Conservation (phyloP, 2,797 vertebrate species). For the Syngnathus acus region DNA sequence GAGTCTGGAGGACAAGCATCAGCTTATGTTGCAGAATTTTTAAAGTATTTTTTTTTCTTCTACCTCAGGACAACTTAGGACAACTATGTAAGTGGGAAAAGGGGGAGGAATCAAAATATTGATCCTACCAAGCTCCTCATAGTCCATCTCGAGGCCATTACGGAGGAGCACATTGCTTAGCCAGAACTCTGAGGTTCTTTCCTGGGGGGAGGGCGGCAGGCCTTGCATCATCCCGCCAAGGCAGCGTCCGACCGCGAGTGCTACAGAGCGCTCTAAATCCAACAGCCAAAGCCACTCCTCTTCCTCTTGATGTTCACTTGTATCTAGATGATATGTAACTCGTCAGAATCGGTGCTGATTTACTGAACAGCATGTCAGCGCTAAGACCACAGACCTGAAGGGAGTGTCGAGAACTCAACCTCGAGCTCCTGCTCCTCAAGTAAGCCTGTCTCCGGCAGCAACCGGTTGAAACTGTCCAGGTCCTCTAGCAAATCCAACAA, state of each 20-base stretch:
- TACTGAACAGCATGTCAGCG: neutral
- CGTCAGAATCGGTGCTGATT: neutral
- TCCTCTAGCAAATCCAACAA: slow-evolving; percentile 70
- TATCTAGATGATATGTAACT: neutral
- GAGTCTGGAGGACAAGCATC: slow-evolving; percentile 44
- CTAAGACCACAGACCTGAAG: slow-evolving; percentile 41
- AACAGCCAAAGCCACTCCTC: slow-evolving; percentile 73
- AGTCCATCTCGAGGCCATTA: slow-evolving; percentile 76
- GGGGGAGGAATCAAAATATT: neutral
- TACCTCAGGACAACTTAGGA: too few species aligned
- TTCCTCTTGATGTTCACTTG: slow-evolving; percentile 36
- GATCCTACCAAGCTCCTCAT: slow-evolving; percentile 70
- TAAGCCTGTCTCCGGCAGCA: slow-evolving; percentile 65
- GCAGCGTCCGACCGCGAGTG: slow-evolving; percentile 71
- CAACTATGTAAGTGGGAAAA: neutral
- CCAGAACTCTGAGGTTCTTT: slow-evolving; percentile 71
- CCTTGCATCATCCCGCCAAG: slow-evolving; percentile 77
- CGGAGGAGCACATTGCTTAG: slow-evolving; percentile 72
- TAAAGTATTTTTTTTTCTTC: too few species aligned
- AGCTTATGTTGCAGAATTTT: too few species aligned
- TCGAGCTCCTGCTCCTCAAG: slow-evolving; percentile 69
- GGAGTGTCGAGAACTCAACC: slow-evolving; percentile 45
- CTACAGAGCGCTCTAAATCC: slow-evolving; percentile 74
- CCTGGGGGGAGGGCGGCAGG: slow-evolving; percentile 60
- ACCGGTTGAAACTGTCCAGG: slow-evolving; percentile 70